Conservation (phyloP, 2,113 vertebrate genomes). For the Ailurus styani region DNA sequence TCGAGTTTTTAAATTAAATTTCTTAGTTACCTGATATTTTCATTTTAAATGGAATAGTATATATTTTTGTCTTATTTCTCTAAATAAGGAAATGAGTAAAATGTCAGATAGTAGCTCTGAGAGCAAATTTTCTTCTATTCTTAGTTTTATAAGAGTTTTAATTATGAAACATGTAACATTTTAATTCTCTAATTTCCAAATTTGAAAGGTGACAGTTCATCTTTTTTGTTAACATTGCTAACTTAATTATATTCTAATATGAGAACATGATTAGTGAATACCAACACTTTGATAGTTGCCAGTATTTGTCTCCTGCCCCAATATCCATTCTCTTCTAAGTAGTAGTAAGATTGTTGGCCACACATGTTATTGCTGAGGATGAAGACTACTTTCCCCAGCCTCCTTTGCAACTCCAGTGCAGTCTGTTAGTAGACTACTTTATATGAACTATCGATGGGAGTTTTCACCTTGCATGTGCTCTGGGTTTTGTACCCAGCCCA, state of each 20-base stretch:
- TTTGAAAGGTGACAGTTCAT: not conserved
- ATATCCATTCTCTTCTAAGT: not conserved
- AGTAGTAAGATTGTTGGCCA: accelerated
- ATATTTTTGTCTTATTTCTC: not conserved
- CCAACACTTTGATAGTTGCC: not conserved
- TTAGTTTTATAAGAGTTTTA: not conserved
- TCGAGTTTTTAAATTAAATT: not conserved
- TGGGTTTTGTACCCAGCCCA: not conserved
- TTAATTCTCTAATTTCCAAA: constrained; percentile 11
- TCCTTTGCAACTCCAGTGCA: accelerated
- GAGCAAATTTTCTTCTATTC: not conserved
- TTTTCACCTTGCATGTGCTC: accelerated
- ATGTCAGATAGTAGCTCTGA: not conserved
- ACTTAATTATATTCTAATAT: not conserved
- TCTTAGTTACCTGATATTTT: not conserved
- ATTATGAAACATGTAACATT: not conserved
- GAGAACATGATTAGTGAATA: not conserved
- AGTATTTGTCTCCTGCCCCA: not conserved
- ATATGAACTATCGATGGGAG: no score
- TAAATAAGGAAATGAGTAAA: not conserved
- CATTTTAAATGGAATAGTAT: not conserved
- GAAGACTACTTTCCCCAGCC: not conserved
- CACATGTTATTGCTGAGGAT: not conserved
- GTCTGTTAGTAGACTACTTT: no score
- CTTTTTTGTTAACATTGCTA: not conserved